These are phyloP conservation scores for Nephrotoma guestfalica DNA, from an alignment of 2,888 invertebrate species.

Conservation along the genomic window DNA sequence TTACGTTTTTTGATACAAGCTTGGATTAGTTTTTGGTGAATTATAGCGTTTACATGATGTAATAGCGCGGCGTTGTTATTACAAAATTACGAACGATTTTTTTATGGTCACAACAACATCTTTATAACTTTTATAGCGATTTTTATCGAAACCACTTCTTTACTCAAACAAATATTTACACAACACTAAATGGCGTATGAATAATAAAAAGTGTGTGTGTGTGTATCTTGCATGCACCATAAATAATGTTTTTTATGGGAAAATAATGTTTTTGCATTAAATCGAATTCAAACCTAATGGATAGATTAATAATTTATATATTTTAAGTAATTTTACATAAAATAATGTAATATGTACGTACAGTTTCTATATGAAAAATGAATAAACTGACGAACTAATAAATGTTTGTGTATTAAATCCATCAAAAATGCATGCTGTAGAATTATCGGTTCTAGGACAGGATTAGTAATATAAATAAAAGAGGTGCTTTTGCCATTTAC, in stretches of 20 bases:
- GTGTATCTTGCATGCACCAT: neutral
- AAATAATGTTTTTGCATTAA: neutral
- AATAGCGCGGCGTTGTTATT: neutral
- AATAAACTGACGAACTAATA: no score
- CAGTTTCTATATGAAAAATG: no score
- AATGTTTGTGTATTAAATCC: no score
- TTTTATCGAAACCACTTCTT: neutral
- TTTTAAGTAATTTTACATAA: conserved; percentile 11
- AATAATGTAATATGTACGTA: no score
- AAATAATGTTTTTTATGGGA: neutral
- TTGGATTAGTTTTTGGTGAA: neutral
- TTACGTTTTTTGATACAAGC: neutral
- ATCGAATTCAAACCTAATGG: neutral
- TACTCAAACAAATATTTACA: neutral
- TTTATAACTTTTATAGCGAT: neutral
- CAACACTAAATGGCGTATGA: neutral
- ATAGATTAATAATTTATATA: neutral
- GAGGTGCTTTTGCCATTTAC: no score
- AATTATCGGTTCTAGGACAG: no score
- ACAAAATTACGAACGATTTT: no score
- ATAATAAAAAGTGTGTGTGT: neutral
- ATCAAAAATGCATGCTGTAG: no score
- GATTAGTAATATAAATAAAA: no score
- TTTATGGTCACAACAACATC: no score
- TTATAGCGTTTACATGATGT: neutral